Conservation (phyloP, 2,797 vertebrate genomes). For the Hydrophis major region DNA sequence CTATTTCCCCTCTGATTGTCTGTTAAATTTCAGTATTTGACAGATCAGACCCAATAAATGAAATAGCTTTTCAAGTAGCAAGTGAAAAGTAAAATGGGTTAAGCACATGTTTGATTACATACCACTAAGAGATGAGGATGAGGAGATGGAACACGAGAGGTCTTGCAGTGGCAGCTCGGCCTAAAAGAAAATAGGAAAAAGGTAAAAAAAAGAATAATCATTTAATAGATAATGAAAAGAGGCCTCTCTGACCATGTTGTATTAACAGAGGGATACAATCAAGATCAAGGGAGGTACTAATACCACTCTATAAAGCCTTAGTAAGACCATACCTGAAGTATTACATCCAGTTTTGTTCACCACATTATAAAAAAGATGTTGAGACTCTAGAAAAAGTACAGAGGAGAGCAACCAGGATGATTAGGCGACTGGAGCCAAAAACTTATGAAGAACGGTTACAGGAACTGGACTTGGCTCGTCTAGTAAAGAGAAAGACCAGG, state of each 20-base stretch:
- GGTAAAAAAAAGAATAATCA: background rate
- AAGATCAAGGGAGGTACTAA: too few species aligned
- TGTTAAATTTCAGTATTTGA: background rate
- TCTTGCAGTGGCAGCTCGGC: slow-evolving; percentile 78
- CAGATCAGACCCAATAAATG: background rate
- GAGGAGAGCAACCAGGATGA: too few species aligned
- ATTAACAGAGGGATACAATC: too few species aligned
- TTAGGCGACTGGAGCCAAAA: too few species aligned
- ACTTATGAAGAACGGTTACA: too few species aligned
- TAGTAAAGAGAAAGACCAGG: too few species aligned
- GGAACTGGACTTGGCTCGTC: too few species aligned
- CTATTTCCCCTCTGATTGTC: background rate
- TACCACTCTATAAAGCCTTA: too few species aligned
- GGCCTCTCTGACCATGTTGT: background rate
- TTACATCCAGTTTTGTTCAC: too few species aligned
- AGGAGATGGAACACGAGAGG: slow-evolving; percentile 76
- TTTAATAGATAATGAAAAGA: background rate
- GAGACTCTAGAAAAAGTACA: too few species aligned
- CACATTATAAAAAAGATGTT: too few species aligned
- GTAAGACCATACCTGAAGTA: too few species aligned
- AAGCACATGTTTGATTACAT: background rate
- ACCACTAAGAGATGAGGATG: slow-evolving; percentile 86
- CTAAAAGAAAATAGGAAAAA: slow-evolving; percentile 61
- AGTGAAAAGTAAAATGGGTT: background rate
- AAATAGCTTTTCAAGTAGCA: background rate